These are phyloP conservation scores for Dasypogon diadema DNA, from an alignment of 2,888 invertebrate species.

Conservation along the genomic window DNA sequence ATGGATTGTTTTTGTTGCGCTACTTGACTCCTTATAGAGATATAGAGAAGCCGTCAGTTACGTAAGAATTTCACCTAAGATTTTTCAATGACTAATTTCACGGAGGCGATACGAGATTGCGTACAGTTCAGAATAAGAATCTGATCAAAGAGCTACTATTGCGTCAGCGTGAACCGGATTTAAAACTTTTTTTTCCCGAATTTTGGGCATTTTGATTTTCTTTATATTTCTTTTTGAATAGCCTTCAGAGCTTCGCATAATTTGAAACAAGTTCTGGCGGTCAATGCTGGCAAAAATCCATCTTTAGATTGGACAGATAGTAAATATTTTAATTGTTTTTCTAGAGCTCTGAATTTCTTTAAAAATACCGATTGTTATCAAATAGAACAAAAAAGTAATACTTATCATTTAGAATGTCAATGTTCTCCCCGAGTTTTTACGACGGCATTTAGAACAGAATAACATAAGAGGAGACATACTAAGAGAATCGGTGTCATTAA, in stretches of 20 bases:
- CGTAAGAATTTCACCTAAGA: slow-evolving; percentile 27
- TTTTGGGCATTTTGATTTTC: slow-evolving; percentile 21
- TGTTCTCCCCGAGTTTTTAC: background rate
- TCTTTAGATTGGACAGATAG: slow-evolving; percentile 24
- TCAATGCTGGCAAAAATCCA: slow-evolving; percentile 9
- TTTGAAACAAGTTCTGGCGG: slow-evolving; percentile 14
- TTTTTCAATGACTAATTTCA: slow-evolving; percentile 19
- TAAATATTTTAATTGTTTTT: slow-evolving; percentile 28
- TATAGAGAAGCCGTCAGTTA: background rate
- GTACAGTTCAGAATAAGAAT: slow-evolving; percentile 25
- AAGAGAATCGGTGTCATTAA: too few relatives aligned
- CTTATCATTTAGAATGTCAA: background rate
- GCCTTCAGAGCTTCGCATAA: slow-evolving; percentile 32
- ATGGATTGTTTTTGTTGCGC: background rate
- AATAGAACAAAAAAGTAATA: too few relatives aligned
- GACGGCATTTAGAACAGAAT: too few relatives aligned
- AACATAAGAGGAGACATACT: background rate
- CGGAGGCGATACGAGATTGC: slow-evolving; percentile 16
- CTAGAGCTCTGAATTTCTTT: background rate
- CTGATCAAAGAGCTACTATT: slow-evolving; percentile 14
- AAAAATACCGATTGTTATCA: background rate
- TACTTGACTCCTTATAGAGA: background rate
- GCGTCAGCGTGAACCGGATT: slow-evolving; percentile 45
- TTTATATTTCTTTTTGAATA: background rate
- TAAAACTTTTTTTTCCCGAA: background rate